These are phyloP conservation scores for Alethe castanea DNA, from an alignment of 2,113 vertebrate species.

Conservation along the genomic window DNA sequence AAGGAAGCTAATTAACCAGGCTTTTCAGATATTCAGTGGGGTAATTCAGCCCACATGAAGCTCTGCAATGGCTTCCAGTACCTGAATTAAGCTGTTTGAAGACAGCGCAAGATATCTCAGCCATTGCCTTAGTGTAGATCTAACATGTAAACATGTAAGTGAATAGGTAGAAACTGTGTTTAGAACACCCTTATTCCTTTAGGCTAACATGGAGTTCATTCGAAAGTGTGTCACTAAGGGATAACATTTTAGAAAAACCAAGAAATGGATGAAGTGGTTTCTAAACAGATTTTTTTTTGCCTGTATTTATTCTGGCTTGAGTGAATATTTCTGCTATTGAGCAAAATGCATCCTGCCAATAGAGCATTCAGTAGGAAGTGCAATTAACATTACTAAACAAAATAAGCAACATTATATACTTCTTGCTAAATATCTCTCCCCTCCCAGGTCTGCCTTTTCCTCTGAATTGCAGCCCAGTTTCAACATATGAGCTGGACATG, in stretches of 20 bases:
- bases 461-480: background rate
- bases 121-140: background rate
- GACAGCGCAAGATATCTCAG: background rate
- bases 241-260: background rate
- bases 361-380: background rate
- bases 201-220: background rate
- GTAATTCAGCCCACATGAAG: slow-evolving; percentile 43
- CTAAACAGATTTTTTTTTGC: background rate
- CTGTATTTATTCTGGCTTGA: background rate
- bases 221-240: background rate
- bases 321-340: background rate
- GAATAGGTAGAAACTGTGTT: background rate
- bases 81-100: background rate
- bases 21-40: slow-evolving; percentile 1
- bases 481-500: rapidly evolving
- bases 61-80: background rate
- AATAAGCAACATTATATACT: background rate
- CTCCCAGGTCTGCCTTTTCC: background rate
- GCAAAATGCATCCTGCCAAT: background rate
- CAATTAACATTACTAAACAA: background rate
- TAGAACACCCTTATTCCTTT: background rate
- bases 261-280: background rate
- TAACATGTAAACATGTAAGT: background rate
- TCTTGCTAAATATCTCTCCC: background rate
- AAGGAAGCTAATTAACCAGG: slow-evolving; percentile 41